Base-by-base conservation (phyloP, 1,140 invertebrate species). In the Scaptodrosophila lebanonensis region DNA sequence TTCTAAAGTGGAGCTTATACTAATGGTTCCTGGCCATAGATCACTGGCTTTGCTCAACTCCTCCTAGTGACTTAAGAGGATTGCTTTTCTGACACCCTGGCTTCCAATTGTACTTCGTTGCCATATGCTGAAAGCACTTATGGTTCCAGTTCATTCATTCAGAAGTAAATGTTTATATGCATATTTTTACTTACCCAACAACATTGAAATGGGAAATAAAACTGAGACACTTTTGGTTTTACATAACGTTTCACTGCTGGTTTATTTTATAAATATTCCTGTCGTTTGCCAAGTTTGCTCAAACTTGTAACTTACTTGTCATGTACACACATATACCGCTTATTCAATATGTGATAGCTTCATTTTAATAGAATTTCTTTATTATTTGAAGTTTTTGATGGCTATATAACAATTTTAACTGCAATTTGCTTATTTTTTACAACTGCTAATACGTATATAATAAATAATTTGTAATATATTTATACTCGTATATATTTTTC, bases 181-280 rank as follows among this genome's bases (percentile, higher is more conserved):
- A n/a, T n/a, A n/a, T n/a, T n/a, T n/a, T n/a, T n/a, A n/a, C n/a
- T n/a, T n/a, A n/a, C n/a, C n/a, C n/a, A n/a, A n/a, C 22, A 25
- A 25, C 22, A 4, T 25, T 3, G 3, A 25, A 4, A 27, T 13
- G 4, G 3, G 4, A 32, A 8, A 42, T 13, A 1, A 17, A 18
- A 22, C 5, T 5, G 1, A 7, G 15, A 32, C 2, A 11, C 25
- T 1, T 36, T 35, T n/a, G 15, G 13, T 25, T 35, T 35, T 38
- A 50, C 52, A 66, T 76, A 70, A 76, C 66, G 45, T 45, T 44
- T 77, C 63, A 54, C 56, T 57, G 56, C 76, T 69, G 42, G 68
- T 59, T 73, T 63, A 77, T 76, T 71, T 66, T 76, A 76, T 77
- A 76, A 77, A 70, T 76, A 76, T 76, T 71, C 72, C 71, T 76